Conservation (phyloP, 2,888 invertebrate species). For the Volucella zonaria region DNA sequence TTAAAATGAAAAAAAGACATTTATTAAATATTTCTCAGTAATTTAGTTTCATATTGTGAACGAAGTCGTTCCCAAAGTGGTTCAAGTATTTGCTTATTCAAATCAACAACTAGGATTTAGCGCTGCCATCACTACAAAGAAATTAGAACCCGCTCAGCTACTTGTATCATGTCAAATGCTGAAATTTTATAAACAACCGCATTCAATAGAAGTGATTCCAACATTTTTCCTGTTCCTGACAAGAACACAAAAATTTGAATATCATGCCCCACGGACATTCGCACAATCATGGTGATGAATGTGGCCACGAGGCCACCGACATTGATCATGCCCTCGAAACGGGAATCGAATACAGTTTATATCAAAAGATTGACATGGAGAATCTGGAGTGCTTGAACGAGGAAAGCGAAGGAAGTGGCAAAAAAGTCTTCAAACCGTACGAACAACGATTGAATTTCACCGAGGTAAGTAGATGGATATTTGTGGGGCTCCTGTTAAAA, state of each 20-base stretch:
- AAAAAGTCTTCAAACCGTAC: constrained; percentile 95
- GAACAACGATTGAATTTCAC: constrained; percentile 90
- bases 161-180: constrained; percentile 4
- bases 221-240: not conserved
- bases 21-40: too few relatives aligned
- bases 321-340: constrained; percentile 81
- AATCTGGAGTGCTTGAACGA: constrained; percentile 97
- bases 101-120: not conserved
- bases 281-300: constrained; percentile 79
- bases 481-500: not conserved
- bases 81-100: too few relatives aligned
- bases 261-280: constrained; percentile 82
- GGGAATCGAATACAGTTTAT: constrained; percentile 87
- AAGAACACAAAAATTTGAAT: not conserved
- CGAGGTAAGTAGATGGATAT: constrained; percentile 84
- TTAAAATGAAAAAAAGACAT: too few relatives aligned
- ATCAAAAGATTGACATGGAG: constrained; percentile 93
- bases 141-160: not conserved
- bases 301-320: constrained; percentile 81
- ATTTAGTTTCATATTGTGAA: not conserved
- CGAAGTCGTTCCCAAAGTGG: too few relatives aligned
- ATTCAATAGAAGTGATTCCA: constrained; percentile 21
- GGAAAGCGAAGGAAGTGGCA: constrained; percentile 92
- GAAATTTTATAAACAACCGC: constrained; percentile 15
- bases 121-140: constrained; percentile 14